Percentiles rank a stretch among this genome's conserved stretches.
phyloP scores from a whole-genome alignment of 2,888 invertebrate genomes.

The Sepiola atlantica region DNA sequence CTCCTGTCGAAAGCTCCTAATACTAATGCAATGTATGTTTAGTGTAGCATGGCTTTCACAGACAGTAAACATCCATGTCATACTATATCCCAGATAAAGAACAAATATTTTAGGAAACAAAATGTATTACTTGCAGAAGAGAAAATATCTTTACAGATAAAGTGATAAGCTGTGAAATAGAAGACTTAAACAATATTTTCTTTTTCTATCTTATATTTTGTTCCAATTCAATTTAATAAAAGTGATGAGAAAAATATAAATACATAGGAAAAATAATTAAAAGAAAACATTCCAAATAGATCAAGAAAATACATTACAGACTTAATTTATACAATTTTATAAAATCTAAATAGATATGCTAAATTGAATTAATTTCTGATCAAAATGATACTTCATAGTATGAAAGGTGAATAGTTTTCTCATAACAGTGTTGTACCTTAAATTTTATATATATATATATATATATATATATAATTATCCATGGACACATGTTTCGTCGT shows the following conservation, averaged over 20 bases:
- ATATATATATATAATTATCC: no score
- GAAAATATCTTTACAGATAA: not conserved
- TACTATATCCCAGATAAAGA: not conserved
- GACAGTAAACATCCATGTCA: constrained; percentile 1
- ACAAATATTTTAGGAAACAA: not conserved
- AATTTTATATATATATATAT: not conserved
- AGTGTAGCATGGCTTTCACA: constrained; percentile 10
- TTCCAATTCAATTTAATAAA: not conserved
- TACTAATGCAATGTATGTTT: constrained; percentile 12
- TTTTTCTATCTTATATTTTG: not conserved
- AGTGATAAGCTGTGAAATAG: not conserved
- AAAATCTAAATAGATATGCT: not conserved
- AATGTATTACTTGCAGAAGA: not conserved
- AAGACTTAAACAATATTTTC: not conserved
- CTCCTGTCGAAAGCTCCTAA: not conserved
- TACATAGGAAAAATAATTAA: not conserved
- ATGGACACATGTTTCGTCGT: no score
- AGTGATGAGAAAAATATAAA: not conserved
- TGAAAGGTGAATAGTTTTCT: not conserved
- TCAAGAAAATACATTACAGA: not conserved
- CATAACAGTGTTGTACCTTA: not conserved
- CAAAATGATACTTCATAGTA: not conserved
- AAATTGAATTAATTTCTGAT: not conserved
- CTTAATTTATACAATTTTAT: not conserved
- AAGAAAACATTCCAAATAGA: not conserved